Evolutionary conservation across 2,797 vertebrate genomes (phyloP).

Genomic region (Salarias fasciatus): DNA sequence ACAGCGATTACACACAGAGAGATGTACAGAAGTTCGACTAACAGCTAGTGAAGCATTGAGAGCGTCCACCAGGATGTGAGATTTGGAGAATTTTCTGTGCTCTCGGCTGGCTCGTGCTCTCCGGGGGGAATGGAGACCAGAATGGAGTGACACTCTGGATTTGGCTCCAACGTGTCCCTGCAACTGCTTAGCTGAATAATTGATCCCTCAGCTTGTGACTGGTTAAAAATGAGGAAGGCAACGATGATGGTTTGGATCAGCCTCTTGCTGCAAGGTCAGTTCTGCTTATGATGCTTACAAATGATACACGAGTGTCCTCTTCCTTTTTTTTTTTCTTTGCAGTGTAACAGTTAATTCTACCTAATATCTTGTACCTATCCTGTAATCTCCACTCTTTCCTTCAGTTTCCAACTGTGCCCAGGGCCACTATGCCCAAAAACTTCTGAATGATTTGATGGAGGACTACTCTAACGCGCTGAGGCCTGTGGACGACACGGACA

Average conservation of each 20-base stretch:
- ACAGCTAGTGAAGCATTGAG: slow-evolving; percentile 64
- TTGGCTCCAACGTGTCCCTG: slow-evolving; percentile 27
- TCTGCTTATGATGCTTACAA: slow-evolving; percentile 14
- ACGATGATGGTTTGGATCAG: slow-evolving; percentile 75
- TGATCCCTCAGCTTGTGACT: slow-evolving; percentile 50
- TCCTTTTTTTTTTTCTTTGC: not conserved
- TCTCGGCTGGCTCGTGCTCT: slow-evolving; percentile 24
- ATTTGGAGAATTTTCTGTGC: slow-evolving; percentile 44
- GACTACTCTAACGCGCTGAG: slow-evolving; percentile 92
- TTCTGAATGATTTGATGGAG: slow-evolving; percentile 93
- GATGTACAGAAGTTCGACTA: slow-evolving; percentile 53
- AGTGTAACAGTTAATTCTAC: not conserved
- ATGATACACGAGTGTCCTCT: not conserved
- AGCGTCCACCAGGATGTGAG: slow-evolving; percentile 66
- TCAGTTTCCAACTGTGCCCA: slow-evolving; percentile 88
- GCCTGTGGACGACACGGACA: slow-evolving; percentile 96
- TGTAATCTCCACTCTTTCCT: slow-evolving; percentile 10
- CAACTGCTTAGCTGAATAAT: slow-evolving; percentile 65
- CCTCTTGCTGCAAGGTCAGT: slow-evolving; percentile 80
- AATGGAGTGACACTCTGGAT: slow-evolving; percentile 52
- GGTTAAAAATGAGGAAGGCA: slow-evolving; percentile 77
- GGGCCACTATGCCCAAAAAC: slow-evolving; percentile 92
- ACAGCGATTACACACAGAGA: slow-evolving; percentile 52
- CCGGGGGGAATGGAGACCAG: slow-evolving; percentile 45
- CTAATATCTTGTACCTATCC: not conserved